Conservation (phyloP, 2,113 vertebrate genomes). For the Vidua macroura region DNA sequence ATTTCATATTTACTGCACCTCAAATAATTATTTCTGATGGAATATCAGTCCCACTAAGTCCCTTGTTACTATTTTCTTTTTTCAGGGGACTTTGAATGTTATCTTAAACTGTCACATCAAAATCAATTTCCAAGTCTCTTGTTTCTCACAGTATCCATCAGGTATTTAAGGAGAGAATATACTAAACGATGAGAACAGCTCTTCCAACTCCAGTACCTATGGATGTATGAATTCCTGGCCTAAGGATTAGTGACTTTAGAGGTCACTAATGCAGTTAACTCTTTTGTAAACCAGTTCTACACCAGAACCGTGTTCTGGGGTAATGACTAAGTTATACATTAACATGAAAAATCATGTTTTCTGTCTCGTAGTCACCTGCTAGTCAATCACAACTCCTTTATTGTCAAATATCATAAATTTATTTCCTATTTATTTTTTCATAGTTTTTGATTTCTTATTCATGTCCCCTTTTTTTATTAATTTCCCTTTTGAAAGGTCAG, state of each 20-base stretch:
- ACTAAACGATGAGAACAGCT: background rate
- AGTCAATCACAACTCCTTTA: background rate
- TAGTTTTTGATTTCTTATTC: background rate
- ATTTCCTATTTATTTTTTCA: background rate
- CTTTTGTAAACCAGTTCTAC: background rate
- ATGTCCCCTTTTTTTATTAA: background rate
- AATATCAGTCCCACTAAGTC: background rate
- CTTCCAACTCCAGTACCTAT: background rate
- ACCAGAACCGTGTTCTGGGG: background rate
- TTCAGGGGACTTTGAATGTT: background rate
- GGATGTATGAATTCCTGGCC: background rate
- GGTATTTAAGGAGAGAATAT: background rate
- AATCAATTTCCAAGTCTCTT: background rate
- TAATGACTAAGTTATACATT: background rate
- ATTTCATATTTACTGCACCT: background rate
- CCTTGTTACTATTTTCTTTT: background rate
- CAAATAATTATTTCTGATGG: background rate
- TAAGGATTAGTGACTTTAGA: background rate
- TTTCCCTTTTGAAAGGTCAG: background rate
- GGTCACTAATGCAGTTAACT: background rate
- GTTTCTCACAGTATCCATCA: background rate
- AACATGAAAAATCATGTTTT: background rate
- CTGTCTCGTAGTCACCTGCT: rapidly evolving
- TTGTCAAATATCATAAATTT: background rate
- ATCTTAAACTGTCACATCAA: background rate